Evolutionary conservation across 1,140 invertebrate genomes (phyloP).

Genomic region (Drosophila bifasciata): DNA sequence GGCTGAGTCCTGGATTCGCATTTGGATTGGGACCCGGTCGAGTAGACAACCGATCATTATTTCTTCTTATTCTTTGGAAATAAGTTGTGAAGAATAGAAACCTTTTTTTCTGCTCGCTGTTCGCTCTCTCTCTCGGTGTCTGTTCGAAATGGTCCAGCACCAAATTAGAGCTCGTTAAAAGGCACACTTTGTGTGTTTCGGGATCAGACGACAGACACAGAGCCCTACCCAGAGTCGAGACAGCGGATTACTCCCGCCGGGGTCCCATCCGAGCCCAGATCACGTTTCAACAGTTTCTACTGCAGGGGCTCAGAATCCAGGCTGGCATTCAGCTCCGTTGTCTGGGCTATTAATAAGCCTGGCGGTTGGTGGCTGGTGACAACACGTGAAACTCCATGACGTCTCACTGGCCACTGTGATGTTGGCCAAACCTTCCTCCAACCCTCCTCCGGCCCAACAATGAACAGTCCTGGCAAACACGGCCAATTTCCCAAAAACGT

Average conservation of each 20-base stretch:
- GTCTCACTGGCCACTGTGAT: conserved; percentile 74
- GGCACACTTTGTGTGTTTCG: conserved; percentile 66
- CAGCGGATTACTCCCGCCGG: conserved; percentile 54
- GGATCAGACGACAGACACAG: conserved; percentile 33
- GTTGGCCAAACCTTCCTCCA: conserved; percentile 57
- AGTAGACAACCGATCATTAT: conserved; percentile 68
- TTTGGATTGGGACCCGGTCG: conserved; percentile 36
- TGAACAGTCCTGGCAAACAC: conserved; percentile 57
- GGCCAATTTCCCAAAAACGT: conserved; percentile 70
- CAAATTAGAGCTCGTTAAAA: conserved; percentile 82
- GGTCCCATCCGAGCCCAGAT: conserved; percentile 33
- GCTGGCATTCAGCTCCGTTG: conserved; percentile 12
- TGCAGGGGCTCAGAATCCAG: conserved; percentile 40
- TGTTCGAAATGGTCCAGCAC: conserved; percentile 65
- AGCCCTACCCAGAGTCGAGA: conserved; percentile 25
- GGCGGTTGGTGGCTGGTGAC: conserved; percentile 82
- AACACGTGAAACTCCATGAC: conserved; percentile 83
- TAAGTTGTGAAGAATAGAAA: conserved; percentile 55
- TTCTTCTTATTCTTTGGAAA: conserved; percentile 59
- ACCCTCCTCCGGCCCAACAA: conserved; percentile 52
- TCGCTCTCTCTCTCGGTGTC: conserved; percentile 10
- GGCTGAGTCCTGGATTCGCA: conserved; percentile 45
- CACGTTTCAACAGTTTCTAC: conserved; percentile 79
- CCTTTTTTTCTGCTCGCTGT: conserved; percentile 42
- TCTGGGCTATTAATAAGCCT: conserved; percentile 71